Evolutionary conservation across 2,888 invertebrate genomes (phyloP), one percentile per base, ranked within the genome.

Genomic region (Andrena chrysosceles): DNA sequence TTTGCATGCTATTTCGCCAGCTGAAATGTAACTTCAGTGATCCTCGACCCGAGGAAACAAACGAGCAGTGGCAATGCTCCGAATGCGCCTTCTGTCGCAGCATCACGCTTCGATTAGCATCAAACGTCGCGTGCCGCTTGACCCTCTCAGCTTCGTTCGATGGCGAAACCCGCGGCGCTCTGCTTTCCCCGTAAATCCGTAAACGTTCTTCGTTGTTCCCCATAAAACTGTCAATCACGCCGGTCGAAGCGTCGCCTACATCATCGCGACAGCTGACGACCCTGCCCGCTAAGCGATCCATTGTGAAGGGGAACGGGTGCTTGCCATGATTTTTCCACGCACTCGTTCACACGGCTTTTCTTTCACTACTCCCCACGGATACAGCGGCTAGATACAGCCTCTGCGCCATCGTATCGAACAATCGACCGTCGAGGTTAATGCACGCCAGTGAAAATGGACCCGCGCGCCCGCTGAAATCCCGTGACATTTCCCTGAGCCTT

Each of bases 211-310:
- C 87, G 86, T 78, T 77, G 85, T 87, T 87, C 90, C 90, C 91
- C 87, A 91, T 93, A 91, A 93, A 93, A 90, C 89, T 92, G 93
- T 93, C 93, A 93, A 92, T 93, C 93, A 93, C 89, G 67, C 42
- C 69, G 69, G 23, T 16, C 77, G 77, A 81, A 81, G 78, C 80
- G 81, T 78, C 77, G 77, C 64, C 90, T 88, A 81, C 86, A 85
- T 84, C 86, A 82, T 85, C 83, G 76, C 87, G 90, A 92, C 92
- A 92, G 92, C 92, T 91, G 92, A 92, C 93, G 89, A 89, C 85
- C 93, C 90, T 89, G 88, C 83, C 86, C 87, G 87, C 87, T 92
- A 92, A 92, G 89, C 91, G 91, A 92, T 91, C 91, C 88, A 92
- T 93, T 93, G 91, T 92, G 85, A 87, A 85, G 82, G 56, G 56